Percentiles rank a stretch among this genome's conserved stretches.
Evolutionary conservation across 2,113 vertebrate species (phyloP).

Genomic region (Tyrannus savana): DNA sequence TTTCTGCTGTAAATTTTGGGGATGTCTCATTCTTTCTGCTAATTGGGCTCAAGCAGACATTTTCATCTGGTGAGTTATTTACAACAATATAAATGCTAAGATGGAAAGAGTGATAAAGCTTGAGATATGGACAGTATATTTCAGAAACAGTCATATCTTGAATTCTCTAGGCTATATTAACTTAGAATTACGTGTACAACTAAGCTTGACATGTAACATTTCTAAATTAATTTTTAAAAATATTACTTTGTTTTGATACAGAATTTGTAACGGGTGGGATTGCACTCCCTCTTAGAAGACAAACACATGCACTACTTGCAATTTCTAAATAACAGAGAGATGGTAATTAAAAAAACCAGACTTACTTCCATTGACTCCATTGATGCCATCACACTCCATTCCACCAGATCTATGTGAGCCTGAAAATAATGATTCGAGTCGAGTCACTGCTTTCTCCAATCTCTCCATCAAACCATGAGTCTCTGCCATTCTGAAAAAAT

Average conservation of each 20-base stretch:
- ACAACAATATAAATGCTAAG: not conserved
- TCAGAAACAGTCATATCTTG: not conserved
- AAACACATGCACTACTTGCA: not conserved
- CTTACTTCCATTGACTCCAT: constrained; percentile 83
- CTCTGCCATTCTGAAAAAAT: constrained; percentile 78
- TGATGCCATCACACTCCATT: constrained; percentile 68
- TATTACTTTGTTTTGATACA: not conserved
- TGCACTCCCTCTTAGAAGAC: not conserved
- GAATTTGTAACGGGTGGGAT: not conserved
- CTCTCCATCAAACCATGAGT: constrained; percentile 87
- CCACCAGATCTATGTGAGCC: constrained; percentile 65
- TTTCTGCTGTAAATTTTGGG: not conserved
- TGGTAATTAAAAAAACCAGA: not conserved
- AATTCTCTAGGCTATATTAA: not conserved
- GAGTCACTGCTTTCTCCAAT: constrained; percentile 88
- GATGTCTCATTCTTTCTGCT: constrained; percentile 16
- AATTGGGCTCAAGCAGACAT: not conserved
- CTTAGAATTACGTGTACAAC: not conserved
- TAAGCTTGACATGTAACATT: not conserved
- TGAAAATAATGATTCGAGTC: constrained; percentile 85
- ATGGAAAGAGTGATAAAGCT: not conserved
- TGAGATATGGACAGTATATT: not conserved
- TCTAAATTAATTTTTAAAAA: not conserved
- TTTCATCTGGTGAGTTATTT: not conserved
- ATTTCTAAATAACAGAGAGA: not conserved